Percentiles rank a stretch among this genome's conserved stretches.
These are phyloP conservation scores for Tauraco erythrolophus DNA, from an alignment of 2,113 vertebrate species.

Conservation along the genomic window DNA sequence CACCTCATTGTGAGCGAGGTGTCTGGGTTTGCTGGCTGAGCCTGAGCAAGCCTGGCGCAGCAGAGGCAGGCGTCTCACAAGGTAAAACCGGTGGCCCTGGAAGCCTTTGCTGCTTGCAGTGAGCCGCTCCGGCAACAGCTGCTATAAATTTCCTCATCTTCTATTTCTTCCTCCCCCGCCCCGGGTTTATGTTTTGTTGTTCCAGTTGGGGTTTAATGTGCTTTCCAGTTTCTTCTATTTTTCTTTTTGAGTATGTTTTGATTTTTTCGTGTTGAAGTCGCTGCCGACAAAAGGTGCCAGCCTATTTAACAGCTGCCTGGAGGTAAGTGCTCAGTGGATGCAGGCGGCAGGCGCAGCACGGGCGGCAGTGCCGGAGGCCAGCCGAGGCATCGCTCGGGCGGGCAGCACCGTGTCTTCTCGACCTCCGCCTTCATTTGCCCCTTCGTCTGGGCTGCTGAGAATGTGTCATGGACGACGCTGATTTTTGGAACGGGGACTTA, in stretches of 20 bases:
- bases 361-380: not conserved
- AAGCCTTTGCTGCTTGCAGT: not conserved
- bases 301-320: slow-evolving; percentile 20
- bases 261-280: not conserved
- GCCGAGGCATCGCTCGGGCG: fast-evolving
- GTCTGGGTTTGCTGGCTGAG: not conserved
- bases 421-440: not conserved
- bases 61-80: not conserved
- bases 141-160: not conserved
- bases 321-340: not conserved
- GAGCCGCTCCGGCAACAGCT: not conserved
- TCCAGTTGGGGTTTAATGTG: slow-evolving; percentile 4
- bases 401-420: not conserved
- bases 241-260: slow-evolving; percentile 22
- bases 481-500: not conserved
- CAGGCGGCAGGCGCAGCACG: not conserved
- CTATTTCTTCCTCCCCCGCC: not conserved
- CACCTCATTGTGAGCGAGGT: too few species aligned
- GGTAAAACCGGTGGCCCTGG: not conserved
- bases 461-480: fast-evolving
- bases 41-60: not conserved
- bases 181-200: not conserved
- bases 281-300: not conserved
- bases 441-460: not conserved
- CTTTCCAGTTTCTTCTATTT: slow-evolving; percentile 21